Evolutionary conservation across 2,888 invertebrate species (phyloP).

Genomic region (Chrysina gloriosa): DNA sequence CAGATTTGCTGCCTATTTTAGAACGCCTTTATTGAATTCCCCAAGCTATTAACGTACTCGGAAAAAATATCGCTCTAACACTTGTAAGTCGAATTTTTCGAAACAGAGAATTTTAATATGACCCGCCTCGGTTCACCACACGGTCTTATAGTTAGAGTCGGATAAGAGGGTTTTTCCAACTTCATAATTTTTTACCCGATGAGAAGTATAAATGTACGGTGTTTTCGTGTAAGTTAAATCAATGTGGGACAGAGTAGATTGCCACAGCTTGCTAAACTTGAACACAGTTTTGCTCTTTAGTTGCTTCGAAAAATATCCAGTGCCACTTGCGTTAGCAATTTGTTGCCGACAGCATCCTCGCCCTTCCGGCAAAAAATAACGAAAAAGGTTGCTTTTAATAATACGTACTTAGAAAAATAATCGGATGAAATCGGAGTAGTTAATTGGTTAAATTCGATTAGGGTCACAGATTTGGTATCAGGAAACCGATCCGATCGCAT

Average conservation of each 20-base stretch:
- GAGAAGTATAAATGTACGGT: constrained; percentile 25
- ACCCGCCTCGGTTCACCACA: not conserved
- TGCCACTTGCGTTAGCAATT: constrained; percentile 35
- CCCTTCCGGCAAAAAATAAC: not conserved
- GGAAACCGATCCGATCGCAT: too few relatives aligned
- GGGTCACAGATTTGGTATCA: too few relatives aligned
- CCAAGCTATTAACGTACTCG: constrained; percentile 6
- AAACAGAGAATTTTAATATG: too few relatives aligned
- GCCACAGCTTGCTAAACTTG: constrained; percentile 36
- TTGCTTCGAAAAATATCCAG: constrained; percentile 37
- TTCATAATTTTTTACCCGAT: not conserved
- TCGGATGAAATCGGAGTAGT: too few relatives aligned
- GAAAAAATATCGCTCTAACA: too few relatives aligned
- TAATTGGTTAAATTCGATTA: too few relatives aligned
- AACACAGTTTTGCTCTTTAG: constrained; percentile 41
- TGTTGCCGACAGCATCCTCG: not conserved
- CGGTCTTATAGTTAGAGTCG: not conserved
- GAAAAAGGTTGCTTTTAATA: not conserved
- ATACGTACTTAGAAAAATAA: not conserved
- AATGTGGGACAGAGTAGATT: constrained; percentile 32
- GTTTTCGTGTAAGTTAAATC: constrained; percentile 36
- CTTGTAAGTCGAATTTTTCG: not conserved
- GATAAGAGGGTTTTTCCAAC: not conserved
- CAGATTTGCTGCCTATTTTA: constrained; percentile 19
- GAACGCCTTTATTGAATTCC: constrained; percentile 22